Evolutionary conservation across 1,140 invertebrate species (phyloP).

Genomic region (Cydia splendana): DNA sequence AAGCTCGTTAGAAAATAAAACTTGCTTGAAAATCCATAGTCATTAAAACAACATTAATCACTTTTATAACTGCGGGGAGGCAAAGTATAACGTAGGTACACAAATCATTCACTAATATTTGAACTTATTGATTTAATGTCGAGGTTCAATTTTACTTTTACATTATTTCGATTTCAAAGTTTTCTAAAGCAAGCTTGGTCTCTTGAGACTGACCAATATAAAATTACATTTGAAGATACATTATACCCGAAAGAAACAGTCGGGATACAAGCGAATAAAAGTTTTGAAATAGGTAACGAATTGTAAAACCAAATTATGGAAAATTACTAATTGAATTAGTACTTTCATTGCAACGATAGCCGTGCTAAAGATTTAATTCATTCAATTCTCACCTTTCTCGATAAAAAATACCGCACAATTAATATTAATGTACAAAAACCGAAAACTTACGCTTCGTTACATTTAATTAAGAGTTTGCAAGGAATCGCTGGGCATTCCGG

Average conservation of each 20-base stretch:
- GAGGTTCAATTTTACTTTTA: neutral
- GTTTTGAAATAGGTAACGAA: slow-evolving; percentile 38
- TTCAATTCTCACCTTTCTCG: slow-evolving; percentile 22
- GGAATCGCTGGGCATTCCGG: slow-evolving; percentile 54
- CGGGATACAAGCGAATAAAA: slow-evolving; percentile 46
- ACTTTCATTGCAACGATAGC: slow-evolving; percentile 7
- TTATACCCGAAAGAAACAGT: neutral
- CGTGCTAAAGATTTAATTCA: slow-evolving; percentile 8
- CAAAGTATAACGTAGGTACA: neutral
- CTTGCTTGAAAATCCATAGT: slow-evolving; percentile 5
- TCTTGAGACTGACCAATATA: neutral
- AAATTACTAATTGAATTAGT: slow-evolving; percentile 3
- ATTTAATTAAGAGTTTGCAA: slow-evolving; percentile 59
- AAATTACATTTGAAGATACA: neutral
- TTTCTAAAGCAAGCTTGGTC: neutral
- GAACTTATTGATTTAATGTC: slow-evolving; percentile 17
- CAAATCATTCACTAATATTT: slow-evolving; percentile 21
- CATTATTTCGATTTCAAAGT: neutral
- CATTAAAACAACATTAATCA: slow-evolving; percentile 28
- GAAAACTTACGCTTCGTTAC: slow-evolving; percentile 69
- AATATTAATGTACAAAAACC: slow-evolving; percentile 75
- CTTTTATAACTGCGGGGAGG: slow-evolving; percentile 8
- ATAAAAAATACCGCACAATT: slow-evolving; percentile 20
- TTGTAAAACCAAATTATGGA: neutral
- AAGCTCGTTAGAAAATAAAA: slow-evolving; percentile 17